A percentile compares a stretch with the other conserved stretches of the same genome.
These are phyloP conservation scores for Petrocephalus schoutedeni DNA, from an alignment of 2,797 vertebrate species.

Conservation along the genomic window DNA sequence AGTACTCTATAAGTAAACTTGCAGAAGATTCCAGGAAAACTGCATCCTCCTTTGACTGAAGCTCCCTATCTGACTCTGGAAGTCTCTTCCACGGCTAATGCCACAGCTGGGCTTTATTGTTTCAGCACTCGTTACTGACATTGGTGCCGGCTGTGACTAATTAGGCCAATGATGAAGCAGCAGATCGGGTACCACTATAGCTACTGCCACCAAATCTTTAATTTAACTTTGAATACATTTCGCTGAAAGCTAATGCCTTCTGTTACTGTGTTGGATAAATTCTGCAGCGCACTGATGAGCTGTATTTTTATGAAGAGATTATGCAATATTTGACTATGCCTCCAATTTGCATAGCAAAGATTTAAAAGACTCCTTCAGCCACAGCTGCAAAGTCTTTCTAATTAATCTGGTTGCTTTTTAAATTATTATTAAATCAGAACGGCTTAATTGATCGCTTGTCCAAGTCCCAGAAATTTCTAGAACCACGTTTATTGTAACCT, in stretches of 20 bases:
- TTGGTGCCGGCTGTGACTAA: neutral
- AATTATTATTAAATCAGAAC: neutral
- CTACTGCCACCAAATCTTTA: neutral
- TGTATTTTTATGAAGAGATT: neutral
- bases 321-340: neutral
- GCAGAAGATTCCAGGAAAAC: neutral
- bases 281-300: neutral
- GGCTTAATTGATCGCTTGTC: neutral
- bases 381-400: neutral
- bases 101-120: neutral
- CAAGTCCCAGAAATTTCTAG: neutral
- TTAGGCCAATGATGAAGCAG: neutral
- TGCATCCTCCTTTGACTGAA: neutral
- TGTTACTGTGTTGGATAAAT: neutral
- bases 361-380: neutral
- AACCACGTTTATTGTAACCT: neutral
- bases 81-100: neutral
- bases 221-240: conserved; percentile 9
- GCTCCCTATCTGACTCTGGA: neutral
- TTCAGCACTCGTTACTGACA: neutral
- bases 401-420: neutral
- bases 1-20: neutral
- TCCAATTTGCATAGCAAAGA: neutral
- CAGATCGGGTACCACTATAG: neutral
- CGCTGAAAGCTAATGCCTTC: neutral